phyloP scores from a whole-genome alignment of 2,888 invertebrate genomes.

The Scaeva pyrastri region DNA sequence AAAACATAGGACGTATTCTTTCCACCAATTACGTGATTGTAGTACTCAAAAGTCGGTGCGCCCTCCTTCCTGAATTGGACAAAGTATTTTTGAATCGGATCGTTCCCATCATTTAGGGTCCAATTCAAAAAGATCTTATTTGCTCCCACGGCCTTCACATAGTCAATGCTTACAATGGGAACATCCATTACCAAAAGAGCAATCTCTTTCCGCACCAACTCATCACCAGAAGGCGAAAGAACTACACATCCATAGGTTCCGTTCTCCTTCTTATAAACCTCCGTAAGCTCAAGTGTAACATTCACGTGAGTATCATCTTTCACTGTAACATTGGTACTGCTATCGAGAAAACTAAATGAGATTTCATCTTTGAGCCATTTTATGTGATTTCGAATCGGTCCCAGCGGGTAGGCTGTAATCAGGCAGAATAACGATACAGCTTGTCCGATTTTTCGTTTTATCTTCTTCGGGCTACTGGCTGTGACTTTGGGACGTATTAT shows the following conservation, averaged over 20 bases:
- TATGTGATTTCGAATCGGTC: conserved; percentile 79
- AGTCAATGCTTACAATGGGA: conserved; percentile 89
- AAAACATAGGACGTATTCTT: conserved; percentile 89
- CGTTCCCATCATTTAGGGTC: conserved; percentile 91
- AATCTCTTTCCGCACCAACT: conserved; percentile 82
- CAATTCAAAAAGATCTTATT: conserved; percentile 92
- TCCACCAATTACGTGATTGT: conserved; percentile 86
- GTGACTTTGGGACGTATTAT: conserved; percentile 85
- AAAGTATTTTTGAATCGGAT: conserved; percentile 86
- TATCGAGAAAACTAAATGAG: conserved; percentile 81
- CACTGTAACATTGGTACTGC: conserved; percentile 81
- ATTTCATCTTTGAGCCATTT: conserved; percentile 86
- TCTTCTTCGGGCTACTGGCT: conserved; percentile 82
- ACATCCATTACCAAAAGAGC: conserved; percentile 88
- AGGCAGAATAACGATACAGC: conserved; percentile 85
- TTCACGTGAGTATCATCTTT: conserved; percentile 86
- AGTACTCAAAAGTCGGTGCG: conserved; percentile 86
- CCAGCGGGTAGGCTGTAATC: conserved; percentile 86
- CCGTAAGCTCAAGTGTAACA: conserved; percentile 86
- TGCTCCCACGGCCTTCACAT: conserved; percentile 90
- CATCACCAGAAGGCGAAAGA: conserved; percentile 81
- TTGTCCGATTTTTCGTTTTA: conserved; percentile 85
- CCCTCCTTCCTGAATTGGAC: conserved; percentile 86
- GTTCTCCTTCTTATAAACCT: conserved; percentile 88
- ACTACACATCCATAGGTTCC: conserved; percentile 88